Base-by-base conservation (phyloP, 2,113 vertebrate species). In the Clinocottus analis region DNA sequence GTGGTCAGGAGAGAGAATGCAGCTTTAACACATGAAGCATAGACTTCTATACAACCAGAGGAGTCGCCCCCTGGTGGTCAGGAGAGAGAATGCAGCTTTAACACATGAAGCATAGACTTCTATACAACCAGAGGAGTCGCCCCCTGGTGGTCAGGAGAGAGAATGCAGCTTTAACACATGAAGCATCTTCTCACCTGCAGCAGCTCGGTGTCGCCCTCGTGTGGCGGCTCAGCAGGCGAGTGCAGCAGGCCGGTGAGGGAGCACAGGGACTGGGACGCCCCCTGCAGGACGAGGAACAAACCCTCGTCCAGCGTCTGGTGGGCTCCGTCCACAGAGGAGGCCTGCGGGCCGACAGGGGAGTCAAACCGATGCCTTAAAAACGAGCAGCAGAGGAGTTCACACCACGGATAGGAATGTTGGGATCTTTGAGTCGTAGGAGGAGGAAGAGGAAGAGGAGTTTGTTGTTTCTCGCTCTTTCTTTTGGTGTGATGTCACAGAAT, bases 261-360 rank as follows among this genome's bases (percentile, higher is more conserved):
- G 43, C 92, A 91, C 47, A 98, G 94, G 39, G 93, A 95, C 62
- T 90, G 93, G 43, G 91, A 93, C 45, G 95, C 91, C 1, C 94
- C 85, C 72, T 93, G 87, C 68, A 98, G 90, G 19, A 95, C 86
- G 12, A 96, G 91, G 90, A 97, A 97, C 72, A 97, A 84, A 67
- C 94, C 94, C 87, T 94, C 95, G 59, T 97, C 95, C 88, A 96
- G 86, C 10, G 31, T 80, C 59, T 86, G 89, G 3, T 59, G 80
- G 3, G 87, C 64, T 60, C 89, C 90, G 60, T 91, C 92, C 7
- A 62, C 80, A 56, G 86, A 19, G 55, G 55, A 87, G 45, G 89
- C 92, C 96, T 97, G 77, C 35, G 2, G 72, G 55, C 7, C 35
- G 51, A 67, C 75, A 77, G 29, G 37, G 27, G 51, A 72, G 41